Base-by-base conservation (phyloP, 2,888 invertebrate genomes). In the Ditula angustiorana region DNA sequence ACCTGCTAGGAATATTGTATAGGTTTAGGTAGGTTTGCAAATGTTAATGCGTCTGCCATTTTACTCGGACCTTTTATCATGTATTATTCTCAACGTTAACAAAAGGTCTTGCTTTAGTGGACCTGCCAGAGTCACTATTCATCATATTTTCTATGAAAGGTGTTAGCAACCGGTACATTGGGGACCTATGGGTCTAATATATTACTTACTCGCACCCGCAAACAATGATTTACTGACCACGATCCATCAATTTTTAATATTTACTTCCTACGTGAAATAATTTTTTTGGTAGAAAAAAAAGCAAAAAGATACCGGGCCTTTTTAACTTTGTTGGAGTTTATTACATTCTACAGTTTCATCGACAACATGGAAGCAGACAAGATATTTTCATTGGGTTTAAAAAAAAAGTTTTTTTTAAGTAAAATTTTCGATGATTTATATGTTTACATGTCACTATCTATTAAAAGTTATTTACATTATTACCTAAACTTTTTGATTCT, bases 61-160 rank as follows among this genome's bases (percentile, higher is more conserved):
- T 30, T 35, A 23, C 11, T 7, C 23, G 11, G 26, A 50, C 35
- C 24, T n/a, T 16, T 8, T 26, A 49, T 16, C 26, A 19, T 26
- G 26, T 19, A 46, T 53, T 46, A 53, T 13, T 47, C 37, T 23
- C 28, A 61, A 55, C 16, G 35, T 35, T 23, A n/a, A 37, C 47
- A 35, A 53, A 49, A 61, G 35, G 35, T 37, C 53, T 41, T 44
- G 24, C 44, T 24, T 23, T 46, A 33, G 53, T 61, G 53, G 61
- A 33, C 33, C 28, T 41, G 33, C 46, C 19, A 46, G 35, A 46
- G 33, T 53, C 33, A 37, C 47, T 47, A 61, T 61, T 55, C 26
- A 61, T 55, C 55, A 61, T 61, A 55, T 61, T 61, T 52, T 61
- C 61, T 55, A 55, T 61, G 61, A 61, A 61, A 61, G 55, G 61